Evolutionary conservation across 2,797 vertebrate genomes (phyloP).

Genomic region (Gastrophryne carolinensis): DNA sequence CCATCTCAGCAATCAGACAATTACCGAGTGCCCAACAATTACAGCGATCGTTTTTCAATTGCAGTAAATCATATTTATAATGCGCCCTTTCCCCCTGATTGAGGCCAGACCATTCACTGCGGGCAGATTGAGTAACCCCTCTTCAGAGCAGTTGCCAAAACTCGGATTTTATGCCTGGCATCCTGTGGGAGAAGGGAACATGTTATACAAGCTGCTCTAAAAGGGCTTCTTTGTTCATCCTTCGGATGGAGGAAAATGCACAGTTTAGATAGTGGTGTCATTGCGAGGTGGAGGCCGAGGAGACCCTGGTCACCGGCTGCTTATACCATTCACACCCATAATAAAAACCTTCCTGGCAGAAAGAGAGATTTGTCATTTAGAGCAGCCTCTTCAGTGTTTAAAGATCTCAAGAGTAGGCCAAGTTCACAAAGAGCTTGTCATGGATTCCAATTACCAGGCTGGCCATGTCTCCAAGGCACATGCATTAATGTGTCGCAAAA

Average conservation of each 20-base stretch:
- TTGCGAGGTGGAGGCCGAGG: slow-evolving; percentile 52
- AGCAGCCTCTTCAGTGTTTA: slow-evolving; percentile 52
- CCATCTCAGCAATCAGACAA: neutral
- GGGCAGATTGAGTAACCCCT: slow-evolving; percentile 1
- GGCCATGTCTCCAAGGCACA: slow-evolving; percentile 3
- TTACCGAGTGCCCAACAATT: neutral
- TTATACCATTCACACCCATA: slow-evolving; percentile 47
- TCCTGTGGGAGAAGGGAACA: neutral
- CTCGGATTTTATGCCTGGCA: neutral
- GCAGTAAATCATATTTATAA: slow-evolving; percentile 18
- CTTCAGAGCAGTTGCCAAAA: slow-evolving; percentile 7
- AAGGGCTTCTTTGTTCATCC: slow-evolving; percentile 31
- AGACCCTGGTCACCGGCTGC: slow-evolving; percentile 38
- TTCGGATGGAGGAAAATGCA: neutral
- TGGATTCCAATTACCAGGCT: slow-evolving; percentile 44
- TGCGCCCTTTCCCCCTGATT: neutral
- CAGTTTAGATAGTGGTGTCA: neutral
- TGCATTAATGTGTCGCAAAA: neutral
- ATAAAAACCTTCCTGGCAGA: slow-evolving; percentile 25
- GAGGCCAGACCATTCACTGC: neutral
- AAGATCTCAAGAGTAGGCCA: slow-evolving; percentile 24
- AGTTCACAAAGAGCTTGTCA: slow-evolving; percentile 3
- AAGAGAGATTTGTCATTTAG: slow-evolving; percentile 51
- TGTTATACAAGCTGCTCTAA: slow-evolving; percentile 33
- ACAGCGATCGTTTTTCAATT: slow-evolving; percentile 20